phyloP scores from a whole-genome alignment of 2,113 vertebrate species.

The Tenrec ecaudatus region DNA sequence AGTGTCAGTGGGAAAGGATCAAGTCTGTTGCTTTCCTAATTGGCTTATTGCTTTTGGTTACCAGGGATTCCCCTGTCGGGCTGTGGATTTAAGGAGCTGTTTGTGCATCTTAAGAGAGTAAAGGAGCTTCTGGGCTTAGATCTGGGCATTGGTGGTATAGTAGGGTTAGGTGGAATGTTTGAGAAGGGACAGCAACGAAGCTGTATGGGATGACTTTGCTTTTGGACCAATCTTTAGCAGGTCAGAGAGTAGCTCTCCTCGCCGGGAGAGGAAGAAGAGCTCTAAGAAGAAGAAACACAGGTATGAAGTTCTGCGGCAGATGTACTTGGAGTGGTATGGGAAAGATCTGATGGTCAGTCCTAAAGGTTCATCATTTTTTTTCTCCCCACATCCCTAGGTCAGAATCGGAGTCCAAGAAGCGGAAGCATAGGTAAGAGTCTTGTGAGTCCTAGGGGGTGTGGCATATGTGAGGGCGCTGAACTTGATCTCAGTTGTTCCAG shows the following conservation, averaged over 20 bases:
- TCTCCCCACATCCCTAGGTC: slow-evolving; percentile 69
- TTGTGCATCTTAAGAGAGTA: background rate
- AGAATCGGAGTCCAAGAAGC: slow-evolving; percentile 85
- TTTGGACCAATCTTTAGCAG: slow-evolving; percentile 77
- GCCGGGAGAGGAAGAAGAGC: slow-evolving; percentile 90
- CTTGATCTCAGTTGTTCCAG: background rate
- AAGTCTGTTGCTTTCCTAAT: background rate
- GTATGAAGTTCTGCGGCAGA: slow-evolving; percentile 81
- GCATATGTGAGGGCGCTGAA: background rate
- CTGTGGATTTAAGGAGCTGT: background rate
- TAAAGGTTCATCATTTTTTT: background rate
- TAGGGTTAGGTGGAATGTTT: background rate
- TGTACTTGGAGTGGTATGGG: background rate
- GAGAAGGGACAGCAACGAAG: background rate
- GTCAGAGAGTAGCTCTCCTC: slow-evolving; percentile 91
- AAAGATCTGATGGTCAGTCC: background rate
- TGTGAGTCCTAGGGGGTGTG: background rate
- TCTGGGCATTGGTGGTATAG: background rate
- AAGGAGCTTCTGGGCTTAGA: background rate
- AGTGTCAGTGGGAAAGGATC: background rate
- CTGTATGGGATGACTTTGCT: slow-evolving; percentile 51
- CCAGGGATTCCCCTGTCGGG: background rate
- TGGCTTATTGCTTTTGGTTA: background rate
- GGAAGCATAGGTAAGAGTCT: slow-evolving; percentile 84
- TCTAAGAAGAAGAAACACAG: slow-evolving; percentile 93